Base-by-base conservation (phyloP, 2,797 vertebrate species). In the Kryptolebias ocellatus region DNA sequence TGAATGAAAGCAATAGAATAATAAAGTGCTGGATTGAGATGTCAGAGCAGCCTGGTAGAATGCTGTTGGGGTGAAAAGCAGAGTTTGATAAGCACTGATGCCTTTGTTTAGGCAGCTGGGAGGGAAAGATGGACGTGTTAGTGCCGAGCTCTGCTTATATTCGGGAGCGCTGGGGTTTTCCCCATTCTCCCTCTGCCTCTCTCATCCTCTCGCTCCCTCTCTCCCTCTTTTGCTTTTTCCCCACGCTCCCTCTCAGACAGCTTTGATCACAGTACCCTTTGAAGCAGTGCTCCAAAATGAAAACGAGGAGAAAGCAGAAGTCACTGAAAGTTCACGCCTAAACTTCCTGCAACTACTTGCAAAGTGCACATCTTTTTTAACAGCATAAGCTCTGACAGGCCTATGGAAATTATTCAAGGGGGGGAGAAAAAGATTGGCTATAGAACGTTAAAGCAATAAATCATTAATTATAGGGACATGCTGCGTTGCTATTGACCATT, bases 261-360 rank as follows among this genome's bases (percentile, higher is more conserved):
- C 95, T 96, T 96, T 98, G 94, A 96, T 96, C 95, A 95, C 89
- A 78, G 91, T 54, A 85, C 84, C 88, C 94, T 96, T 96, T 97
- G 95, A 96, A 96, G 94, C 91, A 93, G 93, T 70, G 83, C 90
- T 95, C 85, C 91, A 94, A 93, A 93, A 94, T 89, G 91, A 94
- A 94, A 93, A 91, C 86, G 90, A 90, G 89, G 87, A 93, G 91
- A 90, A 93, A 93, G 92, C 91, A 93, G 92, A 91, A 95, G 93
- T 94, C 88, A 94, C 92, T 92, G 90, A 87, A 94, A 95, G 94
- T 90, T 92, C 93, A 95, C 80, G 90, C 89, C 89, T 95, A 92
- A 94, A 95, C 92, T 95, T 88, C 82, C 86, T 88, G 93, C 92
- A 90, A 92, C 92, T 93, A 85, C 88, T 91, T 88, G 87, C 86